phyloP scores from a whole-genome alignment of 2,113 vertebrate species.

The Taxidea taxus region DNA sequence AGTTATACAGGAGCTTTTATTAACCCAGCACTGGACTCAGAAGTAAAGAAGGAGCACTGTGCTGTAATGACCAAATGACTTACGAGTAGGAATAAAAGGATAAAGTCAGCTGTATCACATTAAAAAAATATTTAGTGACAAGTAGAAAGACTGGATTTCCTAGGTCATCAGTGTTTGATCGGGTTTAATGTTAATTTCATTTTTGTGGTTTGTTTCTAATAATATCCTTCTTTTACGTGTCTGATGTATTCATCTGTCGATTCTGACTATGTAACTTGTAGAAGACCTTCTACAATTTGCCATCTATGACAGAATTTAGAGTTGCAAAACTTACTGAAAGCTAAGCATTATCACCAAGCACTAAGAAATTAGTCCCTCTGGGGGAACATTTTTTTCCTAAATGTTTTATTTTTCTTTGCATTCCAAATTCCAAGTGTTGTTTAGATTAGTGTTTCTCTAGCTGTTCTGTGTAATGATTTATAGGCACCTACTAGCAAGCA shows the following conservation, averaged over 20 bases:
- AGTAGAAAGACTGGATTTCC: background rate
- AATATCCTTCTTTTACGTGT: constrained; percentile 45
- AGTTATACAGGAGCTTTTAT: background rate
- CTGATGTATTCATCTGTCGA: constrained; percentile 39
- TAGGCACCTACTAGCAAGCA: background rate
- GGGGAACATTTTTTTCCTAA: background rate
- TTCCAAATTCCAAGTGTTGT: background rate
- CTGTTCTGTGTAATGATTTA: background rate
- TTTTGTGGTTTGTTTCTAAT: constrained; percentile 52
- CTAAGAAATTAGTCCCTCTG: constrained; percentile 34
- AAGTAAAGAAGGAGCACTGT: constrained; percentile 35
- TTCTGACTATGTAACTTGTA: constrained; percentile 53
- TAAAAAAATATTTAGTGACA: background rate
- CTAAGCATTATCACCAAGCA: constrained; percentile 28
- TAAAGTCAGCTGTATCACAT: background rate
- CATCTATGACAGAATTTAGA: constrained; percentile 47
- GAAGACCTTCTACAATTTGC: constrained; percentile 29
- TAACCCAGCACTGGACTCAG: background rate
- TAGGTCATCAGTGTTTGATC: constrained; percentile 32
- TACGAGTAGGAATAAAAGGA: constrained; percentile 22
- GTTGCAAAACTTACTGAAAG: constrained; percentile 28
- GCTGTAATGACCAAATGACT: constrained; percentile 27
- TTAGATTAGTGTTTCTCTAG: background rate
- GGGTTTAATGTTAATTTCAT: constrained; percentile 51
- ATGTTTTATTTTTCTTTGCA: constrained; percentile 24